Evolutionary conservation across 2,113 vertebrate species (phyloP), one percentile per base, ranked within the genome.

Genomic region (Eulacestoma nigropectus): DNA sequence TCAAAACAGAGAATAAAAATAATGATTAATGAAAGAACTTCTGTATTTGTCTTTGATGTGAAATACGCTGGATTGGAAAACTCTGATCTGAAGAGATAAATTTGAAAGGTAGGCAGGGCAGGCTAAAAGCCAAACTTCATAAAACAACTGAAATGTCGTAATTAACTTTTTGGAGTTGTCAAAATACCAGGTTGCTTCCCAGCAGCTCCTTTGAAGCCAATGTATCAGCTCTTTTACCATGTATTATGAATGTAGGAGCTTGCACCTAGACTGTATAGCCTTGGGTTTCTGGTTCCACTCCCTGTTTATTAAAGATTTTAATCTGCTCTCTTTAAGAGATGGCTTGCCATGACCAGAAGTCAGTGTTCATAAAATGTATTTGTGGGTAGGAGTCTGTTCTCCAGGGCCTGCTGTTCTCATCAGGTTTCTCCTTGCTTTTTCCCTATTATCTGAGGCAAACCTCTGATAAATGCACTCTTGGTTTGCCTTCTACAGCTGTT

Each of bases 111-210:
- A 91, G 70, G 50, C 62, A 82, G 83, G 41, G 70, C 70, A 75
- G 72, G 75, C 80, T 84, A 62, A 87, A 92, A 81, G 91, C 94
- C 84, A 91, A n/a, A 79, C 55, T 95, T 90, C 57, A 25, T 85
- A 70, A 85, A 93, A 73, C 86, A 91, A 83, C 67, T 90, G 84
- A 85, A 85, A 77, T 7, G 37, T 85, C 17, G 27, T 80, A 80
- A 96, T 93, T 90, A 93, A 63, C 78, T 94, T 87, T 53, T 62
- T 91, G 67, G 62, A 83, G 87, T 37, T 96, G 94, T 96, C 94
- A 96, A 32, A 91, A 85, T 65, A 83, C 33, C 33, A 65, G 26
- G 50, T 73, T 0, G 4, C 53, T 93, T 87, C 69, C 59, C 89
- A 95, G 87, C 42, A 83, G 63, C 16, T 83, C 63, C 87, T 96